Evolutionary conservation across 2,888 invertebrate species (phyloP).

Genomic region (Tridacna gigas): DNA sequence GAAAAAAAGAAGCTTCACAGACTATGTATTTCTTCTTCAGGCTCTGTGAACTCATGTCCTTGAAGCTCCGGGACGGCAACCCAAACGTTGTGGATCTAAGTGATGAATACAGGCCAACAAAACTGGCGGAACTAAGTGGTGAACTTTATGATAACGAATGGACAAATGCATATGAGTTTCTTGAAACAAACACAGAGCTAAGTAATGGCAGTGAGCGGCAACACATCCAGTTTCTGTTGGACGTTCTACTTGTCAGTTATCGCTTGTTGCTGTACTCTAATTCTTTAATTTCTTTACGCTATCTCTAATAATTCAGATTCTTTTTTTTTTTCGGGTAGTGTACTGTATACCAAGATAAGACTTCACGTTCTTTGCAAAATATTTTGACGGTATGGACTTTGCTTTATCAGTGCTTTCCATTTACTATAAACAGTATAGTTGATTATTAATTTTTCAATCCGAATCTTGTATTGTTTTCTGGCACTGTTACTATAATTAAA

Average conservation of each 20-base stretch:
- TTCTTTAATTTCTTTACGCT: neutral
- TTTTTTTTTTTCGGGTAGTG: no score
- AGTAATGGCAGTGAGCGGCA: neutral
- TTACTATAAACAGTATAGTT: no score
- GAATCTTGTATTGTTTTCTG: no score
- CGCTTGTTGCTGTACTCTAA: neutral
- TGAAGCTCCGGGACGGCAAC: neutral
- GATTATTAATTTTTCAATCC: no score
- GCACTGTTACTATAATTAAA: no score
- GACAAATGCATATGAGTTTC: neutral
- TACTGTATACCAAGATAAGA: no score
- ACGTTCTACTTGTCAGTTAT: neutral
- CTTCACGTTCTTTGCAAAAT: no score
- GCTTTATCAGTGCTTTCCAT: no score
- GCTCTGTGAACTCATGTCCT: conserved; percentile 9
- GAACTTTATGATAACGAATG: conserved; percentile 20
- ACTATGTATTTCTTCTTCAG: conserved; percentile 7
- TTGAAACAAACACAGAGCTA: neutral
- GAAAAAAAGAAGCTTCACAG: no score
- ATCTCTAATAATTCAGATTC: no score
- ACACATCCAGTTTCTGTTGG: neutral
- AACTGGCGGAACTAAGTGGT: conserved; percentile 10
- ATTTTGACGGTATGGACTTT: no score
- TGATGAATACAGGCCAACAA: conserved; percentile 9
- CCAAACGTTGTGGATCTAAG: conserved; percentile 12